Base-by-base conservation (phyloP, 2,113 vertebrate species). In the Cottus gobio region DNA sequence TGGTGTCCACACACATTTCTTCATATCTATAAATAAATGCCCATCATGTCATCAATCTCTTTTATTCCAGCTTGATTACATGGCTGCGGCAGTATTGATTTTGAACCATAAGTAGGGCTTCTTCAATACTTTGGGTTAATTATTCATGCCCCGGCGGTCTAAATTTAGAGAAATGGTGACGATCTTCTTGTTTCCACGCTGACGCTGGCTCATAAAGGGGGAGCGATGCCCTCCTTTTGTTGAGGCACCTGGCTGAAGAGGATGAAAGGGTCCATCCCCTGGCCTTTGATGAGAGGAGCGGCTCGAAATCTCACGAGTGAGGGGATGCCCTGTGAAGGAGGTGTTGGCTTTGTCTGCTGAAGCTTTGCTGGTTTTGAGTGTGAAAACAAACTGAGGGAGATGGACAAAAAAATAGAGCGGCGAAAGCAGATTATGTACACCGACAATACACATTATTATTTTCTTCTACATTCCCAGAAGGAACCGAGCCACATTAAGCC, bases 31-130 rank as follows among this genome's bases (percentile, higher is more conserved):
- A n/a, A 44, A 9, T 78, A 24, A 77, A 73, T n/a, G 18, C 7
- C 13, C 42, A 67, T 82, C 78, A 77, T 60, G 48, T 64, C 74
- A 80, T 87, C 57, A 44, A 66, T 69, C 75, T 56, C 46, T 57
- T 71, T 37, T 5, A 56, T 24, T 64, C 10, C n/a, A 56, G 54
- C 30, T 58, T 56, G 44, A 86, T 76, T 74, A 66, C 63, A 77
- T 56, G 48, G 50, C 34, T 68, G 46, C 57, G 1, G 7, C 31
- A 16, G 61, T 77, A 92, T 93, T 89, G 92, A 93, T 94, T 88
- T 66, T 54, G 31, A 4, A 73, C 20, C 56, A 37, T 28, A 70
- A 84, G 39, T 36, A 46, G 36, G 52, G 76, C 68, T 91, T 75
- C 70, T 89, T 77, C 86, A 80, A 79, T 54, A 34, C 26, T 63